phyloP scores from a whole-genome alignment of 2,888 invertebrate species.

The Chrysotoxum bicinctum region DNA sequence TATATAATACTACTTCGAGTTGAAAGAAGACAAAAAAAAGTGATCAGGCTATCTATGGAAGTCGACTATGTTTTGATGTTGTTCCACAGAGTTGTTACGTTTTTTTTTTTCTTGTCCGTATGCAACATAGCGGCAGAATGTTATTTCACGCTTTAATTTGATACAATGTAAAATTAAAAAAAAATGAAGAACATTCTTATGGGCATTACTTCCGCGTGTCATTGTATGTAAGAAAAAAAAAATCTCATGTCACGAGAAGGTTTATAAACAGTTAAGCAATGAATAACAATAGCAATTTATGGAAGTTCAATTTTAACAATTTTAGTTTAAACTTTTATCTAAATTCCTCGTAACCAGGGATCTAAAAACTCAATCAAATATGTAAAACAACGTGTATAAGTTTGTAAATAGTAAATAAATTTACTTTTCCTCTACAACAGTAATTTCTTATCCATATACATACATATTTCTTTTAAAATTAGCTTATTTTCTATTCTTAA shows the following conservation, averaged over 20 bases:
- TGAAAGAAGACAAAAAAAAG: conserved; percentile 12
- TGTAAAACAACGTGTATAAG: no score
- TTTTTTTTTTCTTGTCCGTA: conserved; percentile 9
- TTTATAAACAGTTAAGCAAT: background rate
- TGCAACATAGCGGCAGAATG: conserved; percentile 18
- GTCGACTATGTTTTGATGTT: conserved; percentile 56
- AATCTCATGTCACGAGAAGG: background rate
- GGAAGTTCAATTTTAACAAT: no score
- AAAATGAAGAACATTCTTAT: conserved; percentile 3
- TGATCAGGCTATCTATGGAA: conserved; percentile 44
- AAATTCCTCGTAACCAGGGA: no score
- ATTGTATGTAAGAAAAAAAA: background rate
- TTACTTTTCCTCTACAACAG: no score
- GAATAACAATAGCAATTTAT: background rate
- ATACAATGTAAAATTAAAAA: conserved; percentile 40
- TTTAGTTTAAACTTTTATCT: no score
- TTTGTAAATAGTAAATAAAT: no score
- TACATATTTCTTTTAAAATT: no score
- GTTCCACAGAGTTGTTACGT: conserved; percentile 19
- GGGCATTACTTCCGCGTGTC: conserved; percentile 45
- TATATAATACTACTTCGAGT: conserved; percentile 7
- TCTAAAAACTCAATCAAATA: no score
- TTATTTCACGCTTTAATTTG: conserved; percentile 60
- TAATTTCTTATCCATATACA: no score
- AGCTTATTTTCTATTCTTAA: no score